Evolutionary conservation across 2,797 vertebrate species (phyloP), one percentile per base, ranked within the genome.

Genomic region (Pangasius macronema): DNA sequence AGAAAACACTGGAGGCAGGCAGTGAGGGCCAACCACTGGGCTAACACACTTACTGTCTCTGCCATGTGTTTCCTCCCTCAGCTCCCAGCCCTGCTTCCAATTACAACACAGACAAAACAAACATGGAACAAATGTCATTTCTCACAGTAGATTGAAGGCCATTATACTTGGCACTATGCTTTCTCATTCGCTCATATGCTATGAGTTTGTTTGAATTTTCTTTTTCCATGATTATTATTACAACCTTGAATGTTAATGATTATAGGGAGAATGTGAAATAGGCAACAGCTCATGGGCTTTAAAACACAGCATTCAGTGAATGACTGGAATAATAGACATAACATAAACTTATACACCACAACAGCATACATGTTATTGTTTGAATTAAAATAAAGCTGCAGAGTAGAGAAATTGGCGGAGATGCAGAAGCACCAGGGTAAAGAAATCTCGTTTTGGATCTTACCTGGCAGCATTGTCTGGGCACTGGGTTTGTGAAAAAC

Each of bases 61-160:
- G 68, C 84, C 85, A 73, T 77, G 84, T 89, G 81, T 87, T 88
- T 85, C 84, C 55, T 53, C 9, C 72, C 51, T 84, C 51, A 68
- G 67, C 59, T 89, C 70, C 24, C 68, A 57, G 53, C 76, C 39
- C 86, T 91, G 85, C 80, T 90, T 90, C 83, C 85, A 91, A 89
- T 91, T 90, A 90, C 83, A 82, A 79, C 72, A 83, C 86, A 90
- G 90, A 91, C 90, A 90, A 91, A 89, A 91, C 89, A 91, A 90
- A 88, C 88, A 77, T 57, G 59, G 75, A 91, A 90, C 88, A 89
- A 91, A 91, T 91, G 84, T 83, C 76, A 90, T 86, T 91, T 85
- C 81, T 91, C 70, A 82, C 84, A 87, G 84, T 85, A 79, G 61
- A 87, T 49, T 70, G 70, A 82, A 81, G 27, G 82, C 72, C 75